Percentiles rank a stretch among this genome's conserved stretches.
phyloP scores from a whole-genome alignment of 1,140 invertebrate species.

The Tetramorium alpestre region DNA sequence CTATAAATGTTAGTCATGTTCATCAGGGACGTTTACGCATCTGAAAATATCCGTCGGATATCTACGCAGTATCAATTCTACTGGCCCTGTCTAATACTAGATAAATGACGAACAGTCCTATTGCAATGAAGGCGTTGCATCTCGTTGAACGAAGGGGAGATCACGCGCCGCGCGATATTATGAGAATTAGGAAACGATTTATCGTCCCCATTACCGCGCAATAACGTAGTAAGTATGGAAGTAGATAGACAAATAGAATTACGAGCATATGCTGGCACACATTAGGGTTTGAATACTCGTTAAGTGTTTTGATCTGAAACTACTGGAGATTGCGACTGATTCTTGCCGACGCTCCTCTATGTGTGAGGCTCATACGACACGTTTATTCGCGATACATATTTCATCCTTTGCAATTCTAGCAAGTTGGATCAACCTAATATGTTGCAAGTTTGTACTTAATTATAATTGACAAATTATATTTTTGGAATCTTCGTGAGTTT shows the following conservation, averaged over 20 bases:
- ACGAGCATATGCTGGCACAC: constrained; percentile 8
- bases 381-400: neutral
- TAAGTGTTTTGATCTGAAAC: constrained; percentile 15
- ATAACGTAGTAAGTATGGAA: constrained; percentile 1
- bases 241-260: constrained; percentile 35
- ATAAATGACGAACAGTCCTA: constrained; percentile 24
- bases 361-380: neutral
- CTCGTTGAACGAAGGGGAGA: neutral
- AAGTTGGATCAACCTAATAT: neutral
- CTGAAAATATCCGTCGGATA: constrained; percentile 7
- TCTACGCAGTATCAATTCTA: neutral
- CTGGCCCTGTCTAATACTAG: neutral
- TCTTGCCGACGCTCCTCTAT: neutral
- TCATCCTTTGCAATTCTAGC: neutral
- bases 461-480: too few species aligned
- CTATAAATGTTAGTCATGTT: neutral
- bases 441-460: too few species aligned
- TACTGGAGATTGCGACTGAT: constrained; percentile 33
- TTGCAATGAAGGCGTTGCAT: constrained; percentile 11
- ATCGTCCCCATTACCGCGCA: neutral
- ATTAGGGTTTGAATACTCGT: constrained; percentile 21
- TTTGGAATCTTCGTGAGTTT: neutral
- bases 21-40: neutral
- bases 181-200: constrained; percentile 40
- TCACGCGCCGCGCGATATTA: constrained; percentile 1